phyloP scores from a whole-genome alignment of 2,888 invertebrate genomes.

The Aleiodes leptofemur region DNA sequence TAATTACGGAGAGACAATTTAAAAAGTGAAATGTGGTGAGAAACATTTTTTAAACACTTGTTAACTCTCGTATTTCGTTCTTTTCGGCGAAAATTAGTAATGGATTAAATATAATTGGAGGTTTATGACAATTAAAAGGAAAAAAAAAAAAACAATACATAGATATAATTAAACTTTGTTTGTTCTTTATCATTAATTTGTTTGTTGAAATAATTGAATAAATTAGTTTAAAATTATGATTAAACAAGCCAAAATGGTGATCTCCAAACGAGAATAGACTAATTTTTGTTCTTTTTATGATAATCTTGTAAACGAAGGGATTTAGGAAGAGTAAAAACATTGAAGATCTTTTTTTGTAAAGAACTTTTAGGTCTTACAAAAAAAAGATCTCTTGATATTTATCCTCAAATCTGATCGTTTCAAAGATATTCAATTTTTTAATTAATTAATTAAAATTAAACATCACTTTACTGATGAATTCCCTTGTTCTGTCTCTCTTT shows the following conservation, averaged over 20 bases:
- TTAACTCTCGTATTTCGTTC: conserved; percentile 4
- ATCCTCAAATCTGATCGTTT: no score
- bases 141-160: no score
- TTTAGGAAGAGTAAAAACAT: neutral
- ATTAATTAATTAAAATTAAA: no score
- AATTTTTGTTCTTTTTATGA: neutral
- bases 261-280: neutral
- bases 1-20: neutral
- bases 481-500: neutral
- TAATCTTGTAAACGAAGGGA: no score
- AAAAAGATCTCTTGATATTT: neutral
- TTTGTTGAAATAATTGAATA: neutral
- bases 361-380: neutral
- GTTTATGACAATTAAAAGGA: neutral
- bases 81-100: conserved; percentile 11
- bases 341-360: neutral
- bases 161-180: conserved; percentile 12
- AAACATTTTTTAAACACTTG: conserved; percentile 1
- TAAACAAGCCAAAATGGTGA: no score
- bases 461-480: neutral
- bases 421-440: no score
- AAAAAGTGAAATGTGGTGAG: neutral
- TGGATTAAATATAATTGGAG: conserved; percentile 27
- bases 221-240: neutral
- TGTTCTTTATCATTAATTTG: conserved; percentile 9